Evolutionary conservation across 2,888 invertebrate genomes (phyloP), one percentile per base, ranked within the genome.

Genomic region (Cephonodes hylas): DNA sequence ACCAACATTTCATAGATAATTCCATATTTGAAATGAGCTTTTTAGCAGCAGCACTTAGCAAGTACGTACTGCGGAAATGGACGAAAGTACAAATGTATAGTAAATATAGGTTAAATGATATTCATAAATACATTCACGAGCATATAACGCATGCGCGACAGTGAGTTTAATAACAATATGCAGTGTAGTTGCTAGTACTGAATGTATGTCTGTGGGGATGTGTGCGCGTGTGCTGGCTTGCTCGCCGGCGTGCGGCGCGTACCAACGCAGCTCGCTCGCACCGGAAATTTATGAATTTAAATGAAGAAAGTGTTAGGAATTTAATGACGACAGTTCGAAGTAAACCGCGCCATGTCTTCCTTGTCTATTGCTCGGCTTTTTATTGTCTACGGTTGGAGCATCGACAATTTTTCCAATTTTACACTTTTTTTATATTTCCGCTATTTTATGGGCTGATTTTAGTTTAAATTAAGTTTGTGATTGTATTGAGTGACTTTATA

Each of bases 261-360:
- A 73, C 77, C 82, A 89, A 89, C 76, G 69, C 74, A 80, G 78
- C 77, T 79, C 78, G 81, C 84, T 83, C 82, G 83, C 88, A 91
- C 91, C 91, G 91, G 92, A 92, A 90, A 92, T 91, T 90, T 91
- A 92, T 91, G 89, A 91, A 92, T 92, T 90, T 89, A 87, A 91
- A 92, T 91, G 87, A 63, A 86, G 91, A 91, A 91, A 91, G 90
- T 91, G 92, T 88, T 86, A 89, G 86, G 91, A 91, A 91, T 92
- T 89, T 91, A 89, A 91, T 92, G 86, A 84, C 81, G 79, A 77
- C 68, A 76, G 76, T 86, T 87, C 76, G 78, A 85, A 61, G 57
- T 58, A 58, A 59, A 53, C 53, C 27, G 48, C 53, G 38, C 60
- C 53, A 60, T 53, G 34, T 38, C 61, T 61, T 61, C 61, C 61